phyloP scores from a whole-genome alignment of 2,113 vertebrate species.

The Alouatta palliata region DNA sequence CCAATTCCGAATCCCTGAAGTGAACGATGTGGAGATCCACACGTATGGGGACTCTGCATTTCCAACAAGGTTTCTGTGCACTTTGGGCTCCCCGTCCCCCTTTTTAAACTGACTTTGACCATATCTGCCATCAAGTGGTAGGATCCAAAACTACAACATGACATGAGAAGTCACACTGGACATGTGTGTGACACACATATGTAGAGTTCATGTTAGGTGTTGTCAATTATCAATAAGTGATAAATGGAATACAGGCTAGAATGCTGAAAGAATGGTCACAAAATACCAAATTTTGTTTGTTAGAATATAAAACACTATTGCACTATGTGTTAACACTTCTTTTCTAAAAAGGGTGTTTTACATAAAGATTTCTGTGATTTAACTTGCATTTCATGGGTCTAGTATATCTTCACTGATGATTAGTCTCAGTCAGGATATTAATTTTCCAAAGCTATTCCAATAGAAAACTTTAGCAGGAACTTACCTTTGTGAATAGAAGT shows the following conservation, averaged over 20 bases:
- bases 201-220: neutral
- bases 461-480: neutral
- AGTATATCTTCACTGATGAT: neutral
- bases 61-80: neutral
- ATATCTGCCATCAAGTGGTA: conserved; percentile 69
- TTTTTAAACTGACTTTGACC: conserved; percentile 34
- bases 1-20: neutral
- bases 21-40: neutral
- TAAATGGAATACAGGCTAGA: neutral
- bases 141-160: conserved; percentile 54
- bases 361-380: neutral
- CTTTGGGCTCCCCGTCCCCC: neutral
- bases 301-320: neutral
- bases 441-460: conserved; percentile 5
- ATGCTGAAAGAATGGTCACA: neutral
- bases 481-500: conserved; percentile 23
- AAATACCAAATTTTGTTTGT: neutral
- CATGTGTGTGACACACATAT: neutral
- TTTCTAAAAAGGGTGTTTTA: neutral
- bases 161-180: neutral
- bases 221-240: neutral
- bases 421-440: neutral
- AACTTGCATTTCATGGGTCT: neutral
- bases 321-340: neutral
- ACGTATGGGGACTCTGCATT: neutral